Evolutionary conservation across 2,113 vertebrate genomes (phyloP).

Genomic region (Pelvicachromis taeniatus): DNA sequence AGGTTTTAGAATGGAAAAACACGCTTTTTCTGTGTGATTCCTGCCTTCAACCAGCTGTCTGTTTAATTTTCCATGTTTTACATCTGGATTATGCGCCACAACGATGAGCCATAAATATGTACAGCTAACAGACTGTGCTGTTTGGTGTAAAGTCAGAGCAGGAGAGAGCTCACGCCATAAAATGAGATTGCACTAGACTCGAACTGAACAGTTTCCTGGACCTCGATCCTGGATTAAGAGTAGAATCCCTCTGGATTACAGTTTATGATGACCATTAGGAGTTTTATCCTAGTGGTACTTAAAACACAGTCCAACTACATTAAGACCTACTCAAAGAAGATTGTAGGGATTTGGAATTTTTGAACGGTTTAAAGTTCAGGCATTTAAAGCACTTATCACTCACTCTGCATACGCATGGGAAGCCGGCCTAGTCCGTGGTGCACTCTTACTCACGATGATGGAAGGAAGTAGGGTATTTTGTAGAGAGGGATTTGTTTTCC

Average conservation of each 20-base stretch:
- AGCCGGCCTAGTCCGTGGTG: not conserved
- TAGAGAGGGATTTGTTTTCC: constrained; percentile 50
- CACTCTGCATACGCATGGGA: constrained; percentile 25
- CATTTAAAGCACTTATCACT: constrained; percentile 65
- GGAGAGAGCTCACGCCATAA: constrained; percentile 21
- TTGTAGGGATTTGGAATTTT: constrained; percentile 67
- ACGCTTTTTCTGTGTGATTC: not conserved
- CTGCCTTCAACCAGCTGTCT: constrained; percentile 34
- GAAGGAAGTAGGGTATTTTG: constrained; percentile 47
- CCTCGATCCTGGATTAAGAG: constrained; percentile 60
- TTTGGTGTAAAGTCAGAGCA: not conserved
- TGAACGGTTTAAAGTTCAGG: constrained; percentile 57
- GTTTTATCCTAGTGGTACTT: constrained; percentile 62
- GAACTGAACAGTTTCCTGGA: constrained; percentile 49
- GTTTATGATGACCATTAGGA: constrained; percentile 73
- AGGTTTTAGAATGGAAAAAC: not conserved
- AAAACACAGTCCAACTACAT: constrained; percentile 63
- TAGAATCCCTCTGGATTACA: constrained; percentile 63
- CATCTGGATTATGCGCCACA: not conserved
- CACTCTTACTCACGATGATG: constrained; percentile 37
- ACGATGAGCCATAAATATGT: constrained; percentile 40
- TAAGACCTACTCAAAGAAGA: constrained; percentile 63
- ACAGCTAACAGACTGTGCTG: constrained; percentile 10
- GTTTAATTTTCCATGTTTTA: constrained; percentile 14
- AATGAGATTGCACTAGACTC: constrained; percentile 50